A percentile compares a stretch with the other conserved stretches of the same genome.
Evolutionary conservation across 2,888 invertebrate species (phyloP).

Genomic region (Ditylenchus weischeri): DNA sequence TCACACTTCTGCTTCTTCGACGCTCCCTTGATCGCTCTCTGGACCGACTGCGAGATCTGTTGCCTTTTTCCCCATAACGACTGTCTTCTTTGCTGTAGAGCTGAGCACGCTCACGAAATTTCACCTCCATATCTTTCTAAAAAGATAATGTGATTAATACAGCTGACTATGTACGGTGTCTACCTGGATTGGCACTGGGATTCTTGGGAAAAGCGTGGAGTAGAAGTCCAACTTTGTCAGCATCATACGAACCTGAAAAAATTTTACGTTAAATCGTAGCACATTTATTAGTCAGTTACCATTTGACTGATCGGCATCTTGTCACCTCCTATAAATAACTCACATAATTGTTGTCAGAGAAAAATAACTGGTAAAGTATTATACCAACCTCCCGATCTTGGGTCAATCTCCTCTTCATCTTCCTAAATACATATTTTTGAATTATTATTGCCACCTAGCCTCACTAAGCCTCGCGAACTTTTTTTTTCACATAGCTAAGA

Average conservation of each 20-base stretch:
- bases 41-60: no score
- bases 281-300: not conserved
- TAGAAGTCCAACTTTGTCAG: no score
- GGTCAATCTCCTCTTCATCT: slow-evolving; percentile 73
- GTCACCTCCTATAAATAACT: slow-evolving; percentile 63
- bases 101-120: slow-evolving; percentile 44
- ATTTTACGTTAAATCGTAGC: not conserved
- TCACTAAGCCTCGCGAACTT: no score
- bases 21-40: slow-evolving; percentile 1
- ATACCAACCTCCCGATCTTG: slow-evolving; percentile 88
- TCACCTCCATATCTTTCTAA: slow-evolving; percentile 22
- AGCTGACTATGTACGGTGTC: slow-evolving; percentile 45
- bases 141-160: slow-evolving; percentile 4
- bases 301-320: slow-evolving; percentile 77
- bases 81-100: slow-evolving; percentile 14
- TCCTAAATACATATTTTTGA: slow-evolving; percentile 37
- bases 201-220: slow-evolving; percentile 95
- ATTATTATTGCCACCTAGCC: no score
- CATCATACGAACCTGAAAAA: slow-evolving; percentile 44
- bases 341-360: no score
- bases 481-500: no score
- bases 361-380: no score
- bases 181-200: slow-evolving; percentile 85
- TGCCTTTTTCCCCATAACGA: slow-evolving; percentile 16
- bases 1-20: slow-evolving; percentile 12